Base-by-base conservation (phyloP, 2,113 vertebrate species). In the Paramisgurnus dabryanus region DNA sequence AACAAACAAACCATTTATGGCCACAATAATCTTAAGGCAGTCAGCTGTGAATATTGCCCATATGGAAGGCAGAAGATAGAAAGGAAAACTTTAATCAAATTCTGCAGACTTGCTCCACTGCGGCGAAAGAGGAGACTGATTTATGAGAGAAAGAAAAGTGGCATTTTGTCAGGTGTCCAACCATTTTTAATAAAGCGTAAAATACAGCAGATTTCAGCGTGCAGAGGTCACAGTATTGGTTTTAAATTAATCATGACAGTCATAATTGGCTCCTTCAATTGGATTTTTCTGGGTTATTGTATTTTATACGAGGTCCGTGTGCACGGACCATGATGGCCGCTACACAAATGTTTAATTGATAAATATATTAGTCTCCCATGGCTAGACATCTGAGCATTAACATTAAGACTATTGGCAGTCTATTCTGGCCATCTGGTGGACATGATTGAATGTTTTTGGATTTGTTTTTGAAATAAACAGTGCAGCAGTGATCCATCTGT, bases 51-150 rank as follows among this genome's bases (percentile, higher is more conserved):
- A 71, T 40, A 50, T 61, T 74, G 53, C 70, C 72, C 70, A 57
- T 66, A 58, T 57, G 73, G 18, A 80, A 55, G 41, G 50, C 69
- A 67, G 63, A 75, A 67, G 72, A 75, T 66, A 57, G 41, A 47
- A 67, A 34, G 18, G n/a, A 50, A 66, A 45, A 75, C 41, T 67
- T 75, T 74, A 75, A 74, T 75, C 49, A 63, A 80, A 75, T 75
- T 39, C 22, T 39, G 71, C 71, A 12, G 73, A 58, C 63, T 67
- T 60, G 63, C 50, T 73, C 60, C 39, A 58, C 70, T 45, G 49
- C 47, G 12, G 60, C 5, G 12, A 55, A 17, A 73, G 47, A 65
- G 45, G 43, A 75, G 58, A 49, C 60, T 75, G 34, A 75, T 64
- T 49, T 75, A 49, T 50, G 22, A n/a, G 22, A 39, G 39, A 53